Evolutionary conservation across 2,888 invertebrate species (phyloP).

Genomic region (Patella ulyssiponensis): DNA sequence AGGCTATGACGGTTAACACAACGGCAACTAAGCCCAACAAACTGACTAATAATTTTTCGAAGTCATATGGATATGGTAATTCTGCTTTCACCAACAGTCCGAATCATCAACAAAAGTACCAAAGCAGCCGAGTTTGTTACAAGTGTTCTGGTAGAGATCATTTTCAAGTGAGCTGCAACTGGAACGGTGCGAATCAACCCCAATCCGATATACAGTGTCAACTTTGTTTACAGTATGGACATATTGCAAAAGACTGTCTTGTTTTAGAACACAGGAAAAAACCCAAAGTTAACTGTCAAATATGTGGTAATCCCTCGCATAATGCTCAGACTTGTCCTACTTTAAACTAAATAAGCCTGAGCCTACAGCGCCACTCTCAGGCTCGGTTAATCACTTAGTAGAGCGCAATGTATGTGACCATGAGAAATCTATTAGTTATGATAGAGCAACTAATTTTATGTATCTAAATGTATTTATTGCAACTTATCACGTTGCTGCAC

Average conservation of each 20-base stretch:
- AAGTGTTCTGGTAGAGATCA: background rate
- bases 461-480: background rate
- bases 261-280: background rate
- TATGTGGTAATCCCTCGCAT: background rate
- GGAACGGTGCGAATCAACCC: background rate
- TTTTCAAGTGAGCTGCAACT: background rate
- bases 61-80: too few species aligned
- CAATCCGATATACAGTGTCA: background rate
- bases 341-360: background rate
- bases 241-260: background rate
- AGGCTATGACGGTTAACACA: too few species aligned
- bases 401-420: background rate
- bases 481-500: background rate
- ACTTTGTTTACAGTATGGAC: background rate
- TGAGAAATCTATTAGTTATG: background rate
- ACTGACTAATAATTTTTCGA: too few species aligned
- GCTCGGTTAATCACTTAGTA: background rate
- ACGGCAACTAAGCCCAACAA: too few species aligned
- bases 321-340: background rate
- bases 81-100: too few species aligned
- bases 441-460: background rate
- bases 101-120: too few species aligned
- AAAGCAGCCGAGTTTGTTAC: background rate
- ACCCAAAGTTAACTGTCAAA: background rate
- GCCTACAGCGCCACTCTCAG: conserved; percentile 3